phyloP scores from a whole-genome alignment of 2,888 invertebrate genomes.

The Machimus atricapillus region DNA sequence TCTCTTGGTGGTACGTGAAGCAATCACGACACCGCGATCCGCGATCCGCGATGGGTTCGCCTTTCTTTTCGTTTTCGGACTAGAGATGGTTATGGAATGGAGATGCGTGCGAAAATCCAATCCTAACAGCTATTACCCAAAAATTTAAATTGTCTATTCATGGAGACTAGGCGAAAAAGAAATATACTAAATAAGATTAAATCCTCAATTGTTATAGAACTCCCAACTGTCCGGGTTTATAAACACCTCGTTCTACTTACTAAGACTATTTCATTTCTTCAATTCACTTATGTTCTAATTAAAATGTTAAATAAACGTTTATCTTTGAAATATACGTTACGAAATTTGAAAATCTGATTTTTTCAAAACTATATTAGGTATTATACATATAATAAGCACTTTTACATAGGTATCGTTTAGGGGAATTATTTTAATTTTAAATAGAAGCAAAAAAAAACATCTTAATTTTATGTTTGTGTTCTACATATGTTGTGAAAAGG shows the following conservation, averaged over 20 bases:
- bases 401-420: no score
- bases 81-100: background rate
- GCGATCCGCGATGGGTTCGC: background rate
- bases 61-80: background rate
- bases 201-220: background rate
- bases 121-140: background rate
- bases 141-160: background rate
- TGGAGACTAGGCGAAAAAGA: background rate
- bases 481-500: no score
- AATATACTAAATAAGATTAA: background rate
- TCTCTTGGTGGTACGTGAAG: constrained; percentile 10
- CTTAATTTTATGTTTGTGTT: no score
- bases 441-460: no score
- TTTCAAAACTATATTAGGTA: no score
- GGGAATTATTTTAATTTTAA: no score
- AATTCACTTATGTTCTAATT: background rate
- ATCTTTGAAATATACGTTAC: no score
- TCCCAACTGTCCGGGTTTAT: background rate
- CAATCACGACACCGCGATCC: background rate
- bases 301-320: no score
- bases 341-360: no score
- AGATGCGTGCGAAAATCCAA: constrained; percentile 29
- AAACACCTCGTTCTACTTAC: background rate
- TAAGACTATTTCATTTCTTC: background rate
- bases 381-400: no score